Conservation (phyloP, 2,113 vertebrate species). For the Zapornia atra region DNA sequence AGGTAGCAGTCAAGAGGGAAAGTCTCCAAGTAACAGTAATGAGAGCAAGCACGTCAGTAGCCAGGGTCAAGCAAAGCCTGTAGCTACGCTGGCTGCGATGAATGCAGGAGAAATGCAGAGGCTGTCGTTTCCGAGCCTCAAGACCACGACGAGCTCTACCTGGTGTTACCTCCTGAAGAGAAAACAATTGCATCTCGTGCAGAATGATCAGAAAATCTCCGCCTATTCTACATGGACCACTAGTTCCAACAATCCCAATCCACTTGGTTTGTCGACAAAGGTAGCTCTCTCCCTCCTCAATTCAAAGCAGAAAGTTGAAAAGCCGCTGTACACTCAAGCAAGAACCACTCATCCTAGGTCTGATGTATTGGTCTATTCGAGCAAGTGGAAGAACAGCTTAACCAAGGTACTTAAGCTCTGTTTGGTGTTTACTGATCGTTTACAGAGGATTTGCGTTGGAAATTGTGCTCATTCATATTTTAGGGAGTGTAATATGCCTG, state of each 20-base stretch:
- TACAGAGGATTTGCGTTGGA: constrained; percentile 21
- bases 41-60: constrained; percentile 70
- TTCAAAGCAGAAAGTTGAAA: constrained; percentile 92
- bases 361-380: constrained; percentile 92
- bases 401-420: constrained; percentile 81
- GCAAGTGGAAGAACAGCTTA: constrained; percentile 90
- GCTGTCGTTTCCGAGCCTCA: constrained; percentile 90
- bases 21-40: constrained; percentile 69
- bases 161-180: constrained; percentile 95
- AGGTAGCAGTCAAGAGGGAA: constrained; percentile 79
- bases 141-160: constrained; percentile 91
- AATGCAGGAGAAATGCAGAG: constrained; percentile 82
- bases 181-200: constrained; percentile 86
- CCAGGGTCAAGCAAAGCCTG: constrained; percentile 77
- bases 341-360: constrained; percentile 85
- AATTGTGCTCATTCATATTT: not conserved
- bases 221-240: constrained; percentile 89
- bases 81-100: constrained; percentile 72
- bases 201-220: constrained; percentile 89
- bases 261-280: constrained; percentile 91
- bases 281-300: constrained; percentile 93
- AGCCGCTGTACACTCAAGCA: constrained; percentile 89
- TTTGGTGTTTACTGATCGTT: not conserved
- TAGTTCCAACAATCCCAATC: constrained; percentile 87
- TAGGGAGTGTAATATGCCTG: not conserved